phyloP scores from a whole-genome alignment of 2,888 invertebrate genomes.

The Eretmocerus hayati region DNA sequence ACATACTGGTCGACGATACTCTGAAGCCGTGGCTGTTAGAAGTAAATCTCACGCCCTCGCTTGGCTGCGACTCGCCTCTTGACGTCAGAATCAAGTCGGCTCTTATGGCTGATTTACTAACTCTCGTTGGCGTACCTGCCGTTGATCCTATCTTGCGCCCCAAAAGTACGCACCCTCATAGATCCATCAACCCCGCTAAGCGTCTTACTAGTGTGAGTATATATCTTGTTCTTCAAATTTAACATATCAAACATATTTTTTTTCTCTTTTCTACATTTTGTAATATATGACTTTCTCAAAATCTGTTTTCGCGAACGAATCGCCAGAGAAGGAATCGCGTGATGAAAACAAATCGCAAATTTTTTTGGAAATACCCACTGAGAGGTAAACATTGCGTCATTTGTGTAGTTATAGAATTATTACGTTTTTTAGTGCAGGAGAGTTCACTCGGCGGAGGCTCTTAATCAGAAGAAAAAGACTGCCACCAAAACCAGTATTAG shows the following conservation, averaged over 20 bases:
- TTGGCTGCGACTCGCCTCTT: constrained; percentile 87
- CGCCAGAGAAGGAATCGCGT: no score
- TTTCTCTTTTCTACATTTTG: no score
- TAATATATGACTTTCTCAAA: no score
- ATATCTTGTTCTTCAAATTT: no score
- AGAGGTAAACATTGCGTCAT: no score
- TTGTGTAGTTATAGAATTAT: no score
- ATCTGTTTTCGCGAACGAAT: no score
- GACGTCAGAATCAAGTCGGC: constrained; percentile 91
- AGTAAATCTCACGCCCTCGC: constrained; percentile 87
- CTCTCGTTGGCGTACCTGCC: constrained; percentile 82
- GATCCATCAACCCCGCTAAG: constrained; percentile 34
- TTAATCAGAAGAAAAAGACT: constrained; percentile 44
- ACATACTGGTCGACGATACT: constrained; percentile 84
- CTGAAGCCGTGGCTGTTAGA: constrained; percentile 94
- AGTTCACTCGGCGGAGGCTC: constrained; percentile 67
- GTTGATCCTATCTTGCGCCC: constrained; percentile 59
- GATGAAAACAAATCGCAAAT: no score
- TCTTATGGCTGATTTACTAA: constrained; percentile 81
- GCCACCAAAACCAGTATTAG: constrained; percentile 42
- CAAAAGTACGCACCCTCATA: constrained; percentile 32
- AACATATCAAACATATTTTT: no score
- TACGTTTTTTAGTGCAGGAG: constrained; percentile 56
- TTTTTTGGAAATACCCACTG: no score
- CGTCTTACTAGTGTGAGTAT: constrained; percentile 34